phyloP scores from a whole-genome alignment of 2,113 vertebrate genomes.

The Neodon shergylaensis region DNA sequence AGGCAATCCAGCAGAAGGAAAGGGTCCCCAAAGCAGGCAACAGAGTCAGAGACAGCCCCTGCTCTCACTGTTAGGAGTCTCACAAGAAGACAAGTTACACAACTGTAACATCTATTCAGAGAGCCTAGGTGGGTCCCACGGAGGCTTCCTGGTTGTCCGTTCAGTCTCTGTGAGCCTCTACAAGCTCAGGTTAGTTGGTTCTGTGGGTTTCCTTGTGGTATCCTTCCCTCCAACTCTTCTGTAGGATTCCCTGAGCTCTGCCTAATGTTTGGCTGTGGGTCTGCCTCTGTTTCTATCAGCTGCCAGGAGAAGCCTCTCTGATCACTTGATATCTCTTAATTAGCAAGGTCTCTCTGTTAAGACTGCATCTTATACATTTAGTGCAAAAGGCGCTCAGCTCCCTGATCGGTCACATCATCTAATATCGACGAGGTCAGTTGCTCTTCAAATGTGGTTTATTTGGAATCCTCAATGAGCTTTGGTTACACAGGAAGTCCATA shows the following conservation, averaged over 20 bases:
- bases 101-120: not conserved
- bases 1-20: not conserved
- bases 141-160: not conserved
- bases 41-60: not conserved
- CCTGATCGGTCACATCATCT: not conserved
- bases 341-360: not conserved
- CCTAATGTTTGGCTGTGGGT: not conserved
- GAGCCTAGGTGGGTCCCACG: not conserved
- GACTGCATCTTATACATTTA: not conserved
- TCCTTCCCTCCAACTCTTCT: not conserved
- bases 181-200: not conserved
- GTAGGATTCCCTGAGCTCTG: not conserved
- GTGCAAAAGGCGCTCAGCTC: not conserved
- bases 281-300: not conserved
- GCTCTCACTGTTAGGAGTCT: not conserved
- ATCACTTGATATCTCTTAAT: conserved; percentile 22
- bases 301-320: not conserved
- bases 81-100: not conserved
- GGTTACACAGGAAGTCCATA: not conserved
- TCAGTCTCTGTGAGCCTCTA: not conserved
- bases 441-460: conserved; percentile 7
- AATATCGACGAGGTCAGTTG: not conserved
- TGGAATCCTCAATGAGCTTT: not conserved
- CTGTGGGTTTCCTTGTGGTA: not conserved
- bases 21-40: not conserved